Base-by-base conservation (phyloP, 1,140 invertebrate genomes). In the Berghia stephanieae region DNA sequence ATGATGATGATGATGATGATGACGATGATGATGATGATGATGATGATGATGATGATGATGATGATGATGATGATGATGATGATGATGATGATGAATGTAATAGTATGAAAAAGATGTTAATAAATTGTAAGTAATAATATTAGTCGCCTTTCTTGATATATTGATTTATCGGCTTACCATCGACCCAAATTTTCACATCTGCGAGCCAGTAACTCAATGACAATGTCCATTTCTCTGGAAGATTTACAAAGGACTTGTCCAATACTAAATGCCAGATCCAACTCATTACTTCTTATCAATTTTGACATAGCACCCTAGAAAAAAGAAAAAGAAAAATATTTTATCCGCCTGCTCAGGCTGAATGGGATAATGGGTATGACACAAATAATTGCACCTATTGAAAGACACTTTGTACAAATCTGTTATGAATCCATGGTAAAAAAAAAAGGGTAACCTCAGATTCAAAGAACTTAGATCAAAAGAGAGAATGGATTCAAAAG, bases 271-370 rank as follows among this genome's bases (percentile, higher is more conserved):
- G 89, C 89, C 18, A 91, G 82, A 78, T 91, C 90, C 55, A 90
- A 71, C 75, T 91, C 90, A 85, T 90, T 84, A 31, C 89, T 90
- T 75, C 88, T 83, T 13, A 91, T 86, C 44, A 91, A 81, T 63
- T 84, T 85, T 46, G 82, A 83, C 60, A 91, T 79, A n/a, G 90
- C 89, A 75, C 81, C 81, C 90, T 91, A 84, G 57, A 83, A 85
- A 21, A 18, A 55, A 27, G 75, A 27, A 49, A 63, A 69, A 31
- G 3, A 70, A 71, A 38, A 21, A 24, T 38, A 69, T 76, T n/a
- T 71, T 18, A 21, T 6, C n/a, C n/a, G n/a, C n/a, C n/a, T n/a
- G n/a, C n/a, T n/a, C n/a, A n/a, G n/a, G n/a, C n/a, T n/a, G n/a
- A n/a, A n/a, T n/a, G n/a, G n/a, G n/a, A n/a, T n/a, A n/a, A n/a